These are phyloP conservation scores for Planiliza haematocheilus DNA, from an alignment of 2,113 vertebrate species.

Conservation along the genomic window DNA sequence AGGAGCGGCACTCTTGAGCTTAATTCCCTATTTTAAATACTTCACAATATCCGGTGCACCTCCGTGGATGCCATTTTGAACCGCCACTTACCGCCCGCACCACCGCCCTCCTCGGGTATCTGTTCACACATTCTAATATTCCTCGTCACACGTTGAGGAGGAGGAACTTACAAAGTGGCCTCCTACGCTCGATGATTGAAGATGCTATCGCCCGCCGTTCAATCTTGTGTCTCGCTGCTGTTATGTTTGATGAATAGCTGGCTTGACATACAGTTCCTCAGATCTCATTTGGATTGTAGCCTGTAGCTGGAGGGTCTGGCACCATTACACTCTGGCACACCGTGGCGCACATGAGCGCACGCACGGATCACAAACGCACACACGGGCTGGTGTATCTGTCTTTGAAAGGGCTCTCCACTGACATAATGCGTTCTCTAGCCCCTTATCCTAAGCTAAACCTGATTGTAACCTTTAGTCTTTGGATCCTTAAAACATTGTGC, in stretches of 20 bases:
- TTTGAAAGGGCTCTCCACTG: too few species aligned
- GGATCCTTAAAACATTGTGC: too few species aligned
- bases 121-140: constrained; percentile 60
- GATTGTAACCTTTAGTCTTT: too few species aligned
- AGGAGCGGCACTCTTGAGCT: background rate
- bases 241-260: constrained; percentile 71
- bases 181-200: constrained; percentile 66
- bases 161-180: constrained; percentile 64
- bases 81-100: constrained; percentile 25
- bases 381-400: background rate
- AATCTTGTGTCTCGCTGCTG: constrained; percentile 63
- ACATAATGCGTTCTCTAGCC: too few species aligned
- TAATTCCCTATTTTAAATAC: constrained; percentile 34
- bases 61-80: constrained; percentile 23
- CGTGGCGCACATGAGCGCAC: background rate
- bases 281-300: constrained; percentile 72
- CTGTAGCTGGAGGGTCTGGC: constrained; percentile 58
- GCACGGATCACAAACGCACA: constrained; percentile 5
- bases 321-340: constrained; percentile 43
- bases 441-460: too few species aligned
- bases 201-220: constrained; percentile 63
- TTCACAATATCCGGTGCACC: constrained; percentile 22
- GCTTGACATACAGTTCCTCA: constrained; percentile 67
- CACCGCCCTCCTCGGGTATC: constrained; percentile 19
- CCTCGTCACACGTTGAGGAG: constrained; percentile 64